Evolutionary conservation across 2,888 invertebrate species (phyloP).

Genomic region (Halocaridina rubra): DNA sequence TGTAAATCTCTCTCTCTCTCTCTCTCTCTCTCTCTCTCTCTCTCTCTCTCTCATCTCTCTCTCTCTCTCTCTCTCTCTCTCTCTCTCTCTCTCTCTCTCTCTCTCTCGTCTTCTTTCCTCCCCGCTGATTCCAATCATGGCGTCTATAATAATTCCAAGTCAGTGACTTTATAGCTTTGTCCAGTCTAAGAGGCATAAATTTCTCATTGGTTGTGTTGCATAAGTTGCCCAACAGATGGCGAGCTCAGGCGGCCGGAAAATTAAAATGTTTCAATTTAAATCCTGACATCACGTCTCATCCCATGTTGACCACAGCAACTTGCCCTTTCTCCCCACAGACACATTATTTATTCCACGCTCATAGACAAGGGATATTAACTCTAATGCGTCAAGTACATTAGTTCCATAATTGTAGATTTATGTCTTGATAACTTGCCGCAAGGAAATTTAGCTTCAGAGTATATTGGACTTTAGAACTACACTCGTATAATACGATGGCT

Average conservation of each 20-base stretch:
- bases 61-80: not conserved
- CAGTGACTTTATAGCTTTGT: not conserved
- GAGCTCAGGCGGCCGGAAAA: slow-evolving; percentile 31
- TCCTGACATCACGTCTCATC: not conserved
- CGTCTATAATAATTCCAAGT: not conserved
- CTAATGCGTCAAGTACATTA: too few relatives aligned
- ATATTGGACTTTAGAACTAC: too few relatives aligned
- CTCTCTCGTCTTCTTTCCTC: not conserved
- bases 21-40: not conserved
- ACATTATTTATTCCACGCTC: not conserved
- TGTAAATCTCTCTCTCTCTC: not conserved
- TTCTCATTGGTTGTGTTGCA: not conserved
- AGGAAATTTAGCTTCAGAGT: too few relatives aligned
- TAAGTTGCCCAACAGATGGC: slow-evolving; percentile 35
- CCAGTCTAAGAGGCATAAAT: not conserved
- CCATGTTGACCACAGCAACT: slow-evolving; percentile 8
- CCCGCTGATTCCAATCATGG: not conserved
- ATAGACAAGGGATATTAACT: too few relatives aligned
- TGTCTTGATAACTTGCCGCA: too few relatives aligned
- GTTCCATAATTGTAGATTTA: too few relatives aligned
- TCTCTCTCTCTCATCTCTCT: not conserved
- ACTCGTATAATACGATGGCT: too few relatives aligned
- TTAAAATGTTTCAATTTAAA: slow-evolving; percentile 39
- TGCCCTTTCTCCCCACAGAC: not conserved
- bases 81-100: not conserved